phyloP scores from a whole-genome alignment of 2,113 vertebrate species.

The Athene noctua region DNA sequence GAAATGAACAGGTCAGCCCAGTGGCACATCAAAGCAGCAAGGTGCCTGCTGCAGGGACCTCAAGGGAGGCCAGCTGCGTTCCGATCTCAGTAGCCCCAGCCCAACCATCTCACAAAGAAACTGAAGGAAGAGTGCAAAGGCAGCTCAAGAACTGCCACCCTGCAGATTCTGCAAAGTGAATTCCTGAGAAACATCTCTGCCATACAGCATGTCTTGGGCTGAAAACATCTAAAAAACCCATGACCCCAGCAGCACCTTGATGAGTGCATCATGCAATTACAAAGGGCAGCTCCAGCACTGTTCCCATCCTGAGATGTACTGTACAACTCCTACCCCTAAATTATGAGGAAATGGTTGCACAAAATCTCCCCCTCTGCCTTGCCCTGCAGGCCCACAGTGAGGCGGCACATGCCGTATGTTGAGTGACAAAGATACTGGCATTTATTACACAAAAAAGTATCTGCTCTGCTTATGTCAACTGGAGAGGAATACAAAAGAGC shows the following conservation, averaged over 20 bases:
- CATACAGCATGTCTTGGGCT: accelerated
- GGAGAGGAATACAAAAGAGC: neutral
- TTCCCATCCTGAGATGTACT: neutral
- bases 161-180: neutral
- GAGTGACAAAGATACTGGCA: neutral
- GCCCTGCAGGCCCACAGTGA: neutral
- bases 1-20: slow-evolving; percentile 2
- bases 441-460: neutral
- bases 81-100: neutral
- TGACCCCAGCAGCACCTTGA: neutral
- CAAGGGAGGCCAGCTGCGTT: neutral
- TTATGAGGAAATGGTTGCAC: neutral
- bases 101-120: neutral
- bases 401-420: neutral
- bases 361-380: neutral
- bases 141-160: neutral
- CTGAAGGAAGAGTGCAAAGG: neutral
- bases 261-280: neutral
- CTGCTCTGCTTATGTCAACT: neutral
- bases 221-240: neutral
- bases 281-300: neutral
- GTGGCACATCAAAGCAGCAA: neutral
- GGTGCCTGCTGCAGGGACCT: neutral
- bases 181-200: neutral
- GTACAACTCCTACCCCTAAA: neutral